A percentile compares a stretch with the other conserved stretches of the same genome.
These are phyloP conservation scores for Dreissena polymorpha DNA, from an alignment of 1,140 invertebrate species.

Conservation along the genomic window DNA sequence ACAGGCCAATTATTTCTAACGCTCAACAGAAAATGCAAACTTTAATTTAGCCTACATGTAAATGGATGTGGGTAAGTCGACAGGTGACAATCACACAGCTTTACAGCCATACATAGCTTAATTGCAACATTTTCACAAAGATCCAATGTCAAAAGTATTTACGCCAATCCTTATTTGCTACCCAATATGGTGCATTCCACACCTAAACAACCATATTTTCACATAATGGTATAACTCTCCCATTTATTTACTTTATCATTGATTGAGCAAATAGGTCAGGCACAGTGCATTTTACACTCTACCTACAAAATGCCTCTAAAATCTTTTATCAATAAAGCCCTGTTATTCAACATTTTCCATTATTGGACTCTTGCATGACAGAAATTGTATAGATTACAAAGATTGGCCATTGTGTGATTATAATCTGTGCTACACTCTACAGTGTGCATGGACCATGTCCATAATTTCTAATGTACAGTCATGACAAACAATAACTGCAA, in stretches of 20 bases:
- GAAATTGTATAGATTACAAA: slow-evolving; percentile 40
- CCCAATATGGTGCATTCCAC: slow-evolving; percentile 34
- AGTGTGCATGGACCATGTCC: too few species aligned
- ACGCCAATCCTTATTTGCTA: too few species aligned
- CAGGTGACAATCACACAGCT: too few species aligned
- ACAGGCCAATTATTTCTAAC: too few species aligned
- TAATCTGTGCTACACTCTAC: background rate
- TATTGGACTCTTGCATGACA: slow-evolving; percentile 42
- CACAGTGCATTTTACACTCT: slow-evolving; percentile 39
- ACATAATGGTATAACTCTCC: background rate
- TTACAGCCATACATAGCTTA: too few species aligned
- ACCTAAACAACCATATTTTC: background rate
- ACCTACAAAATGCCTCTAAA: slow-evolving; percentile 37
- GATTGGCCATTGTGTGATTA: background rate
- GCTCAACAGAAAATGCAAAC: too few species aligned
- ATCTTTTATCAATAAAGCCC: slow-evolving; percentile 37
- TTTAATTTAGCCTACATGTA: too few species aligned
- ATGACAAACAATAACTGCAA: too few species aligned
- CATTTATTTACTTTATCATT: slow-evolving; percentile 39
- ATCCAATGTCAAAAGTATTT: too few species aligned
- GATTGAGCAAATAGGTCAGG: slow-evolving; percentile 35
- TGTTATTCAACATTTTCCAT: slow-evolving; percentile 34
- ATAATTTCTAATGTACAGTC: too few species aligned
- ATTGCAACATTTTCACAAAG: too few species aligned
- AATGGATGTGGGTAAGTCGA: too few species aligned